Evolutionary conservation across 2,113 vertebrate species (phyloP), one percentile per base, ranked within the genome.

Genomic region (Nasalis larvatus): DNA sequence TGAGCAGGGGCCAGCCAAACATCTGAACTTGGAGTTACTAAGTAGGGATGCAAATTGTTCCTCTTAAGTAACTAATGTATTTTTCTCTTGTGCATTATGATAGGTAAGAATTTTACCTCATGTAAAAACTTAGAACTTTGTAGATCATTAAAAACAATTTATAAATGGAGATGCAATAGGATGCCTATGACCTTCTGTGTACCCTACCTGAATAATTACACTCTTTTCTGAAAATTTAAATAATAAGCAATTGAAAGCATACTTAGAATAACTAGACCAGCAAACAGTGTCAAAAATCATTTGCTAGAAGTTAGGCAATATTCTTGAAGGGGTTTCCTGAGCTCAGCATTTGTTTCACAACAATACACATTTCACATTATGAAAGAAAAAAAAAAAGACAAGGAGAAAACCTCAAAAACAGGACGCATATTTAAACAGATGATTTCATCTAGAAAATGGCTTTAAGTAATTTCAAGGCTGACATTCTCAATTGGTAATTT

Each of bases 261-360:
- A 78, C n/a, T 37, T 90, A 86, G 10, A 97, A 45, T 71, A 95
- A 91, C 30, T 80, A 13, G 74, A 94, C 69, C 54, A 84, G 54
- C 89, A 94, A 91, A 40, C 20, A 60, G 35, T 54, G 47, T 96
- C 78, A 94, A 89, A 96, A 95, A 76, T 40, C 68, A 91, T 93
- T 95, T 86, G 30, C 23, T 63, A 40, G 63, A 92, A 86, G 47
- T 77, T 91, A 52, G 52, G 20, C 8, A 85, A 86, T 56, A 42
- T 4, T 93, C 20, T 14, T 58, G 35, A 86, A 80, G 8, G 66
- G 30, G 30, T 91, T 73, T 83, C 82, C 49, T 84, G 54, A 58
- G 42, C 73, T 97, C 78, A 93, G 89, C 77, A 86, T 83, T 97
- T 96, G 66, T 97, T 93, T 97, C 86, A 76, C 52, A 91, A 66